Base-by-base conservation (phyloP, 2,888 invertebrate species). In the Agrotis exclamationis region DNA sequence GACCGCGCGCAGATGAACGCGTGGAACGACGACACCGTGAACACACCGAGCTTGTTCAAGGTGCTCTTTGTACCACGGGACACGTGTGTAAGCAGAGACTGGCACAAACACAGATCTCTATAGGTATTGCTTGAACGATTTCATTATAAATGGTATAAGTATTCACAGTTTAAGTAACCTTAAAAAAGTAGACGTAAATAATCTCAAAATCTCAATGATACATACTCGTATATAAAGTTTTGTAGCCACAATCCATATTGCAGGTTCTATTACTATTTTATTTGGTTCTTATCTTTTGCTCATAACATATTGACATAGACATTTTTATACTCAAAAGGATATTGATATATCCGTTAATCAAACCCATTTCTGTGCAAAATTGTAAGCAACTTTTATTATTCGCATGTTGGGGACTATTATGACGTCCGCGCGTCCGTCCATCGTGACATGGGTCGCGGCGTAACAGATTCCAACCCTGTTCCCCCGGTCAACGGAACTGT, bases 1-100 rank as follows among this genome's bases (percentile, higher is more conserved):
- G 99, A 99, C 82, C 99, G 97, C 73, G 99, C 99, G 94, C 99
- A 99, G 87, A 99, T 99, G 94, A 99, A 99, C 84, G 99, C 99
- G 95, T 99, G 99, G 97, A 99, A 99, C 83, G 99, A 99, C 71
- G 99, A 99, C 86, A 99, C 99, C 66, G 99, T 99, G 97, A 99
- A 99, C 88, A 99, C 99, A 76, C 99, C 99, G 90, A 99, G 97
- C 93, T 99, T 98, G 96, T 99, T 99, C 89, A 99, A 96, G 60
- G 98, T 99, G 90, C 98, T 98, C 96, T 99, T 99, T 85, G 99
- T 99, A 87, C 98, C 98, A 87, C 99, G 98, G 39, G 99, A 99
- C 76, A 99, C 99, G 96, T 99, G 99, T 70, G 99, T 99, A 89
- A 99, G 97, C 88, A 99, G 97, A 84, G 99, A 99, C 99, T 99